Conservation (phyloP, 2,797 vertebrate genomes). For the Somateria mollissima region DNA sequence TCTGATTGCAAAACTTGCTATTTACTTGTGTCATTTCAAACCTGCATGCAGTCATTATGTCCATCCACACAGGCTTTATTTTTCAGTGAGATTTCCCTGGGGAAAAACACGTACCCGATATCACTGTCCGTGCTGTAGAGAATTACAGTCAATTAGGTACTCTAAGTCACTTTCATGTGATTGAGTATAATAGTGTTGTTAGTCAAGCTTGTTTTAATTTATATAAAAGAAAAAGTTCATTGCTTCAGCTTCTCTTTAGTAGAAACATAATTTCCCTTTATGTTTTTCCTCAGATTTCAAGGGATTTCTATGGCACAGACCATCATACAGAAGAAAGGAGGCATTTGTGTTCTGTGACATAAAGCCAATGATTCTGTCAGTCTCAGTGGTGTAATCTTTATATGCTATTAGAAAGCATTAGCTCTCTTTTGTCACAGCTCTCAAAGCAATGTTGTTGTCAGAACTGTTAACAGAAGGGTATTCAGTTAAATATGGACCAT, state of each 20-base stretch:
- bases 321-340: background rate
- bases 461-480: background rate
- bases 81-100: background rate
- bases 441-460: background rate
- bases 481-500: background rate
- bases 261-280: background rate
- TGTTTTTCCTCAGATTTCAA: background rate
- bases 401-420: background rate
- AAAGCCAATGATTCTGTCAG: slow-evolving; percentile 7
- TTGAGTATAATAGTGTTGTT: background rate
- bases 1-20: background rate
- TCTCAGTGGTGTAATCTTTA: background rate
- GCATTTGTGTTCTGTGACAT: background rate
- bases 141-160: background rate
- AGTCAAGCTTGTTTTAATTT: background rate
- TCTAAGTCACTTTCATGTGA: background rate
- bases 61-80: background rate
- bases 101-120: rapidly evolving
- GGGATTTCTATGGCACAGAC: background rate
- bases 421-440: background rate
- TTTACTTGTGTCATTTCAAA: background rate
- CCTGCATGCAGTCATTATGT: background rate
- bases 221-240: background rate
- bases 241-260: background rate
- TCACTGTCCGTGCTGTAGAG: background rate